A percentile compares a stretch with the other conserved stretches of the same genome.
phyloP scores from a whole-genome alignment of 2,113 vertebrate genomes.

The Nesogale talazaci region DNA sequence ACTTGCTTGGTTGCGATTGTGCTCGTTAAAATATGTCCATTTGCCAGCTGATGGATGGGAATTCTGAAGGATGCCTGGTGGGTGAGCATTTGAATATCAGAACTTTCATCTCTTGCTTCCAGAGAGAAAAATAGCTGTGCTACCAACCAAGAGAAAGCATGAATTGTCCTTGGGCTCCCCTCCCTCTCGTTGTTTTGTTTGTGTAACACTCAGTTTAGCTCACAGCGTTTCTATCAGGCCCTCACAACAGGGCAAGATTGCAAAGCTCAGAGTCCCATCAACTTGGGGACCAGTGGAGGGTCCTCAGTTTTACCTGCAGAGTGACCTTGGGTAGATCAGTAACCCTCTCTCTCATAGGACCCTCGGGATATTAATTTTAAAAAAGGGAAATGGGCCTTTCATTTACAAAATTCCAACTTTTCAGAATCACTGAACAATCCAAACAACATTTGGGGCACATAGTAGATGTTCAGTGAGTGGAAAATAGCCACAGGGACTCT shows the following conservation, averaged over 20 bases:
- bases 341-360: not conserved
- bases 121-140: slow-evolving; percentile 74
- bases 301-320: not conserved
- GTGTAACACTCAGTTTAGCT: slow-evolving; percentile 41
- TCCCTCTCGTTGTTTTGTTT: slow-evolving; percentile 60
- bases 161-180: slow-evolving; percentile 75
- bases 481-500: not conserved
- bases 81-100: slow-evolving; percentile 79
- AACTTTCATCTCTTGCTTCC: slow-evolving; percentile 78
- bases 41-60: slow-evolving; percentile 83
- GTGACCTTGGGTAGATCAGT: slow-evolving; percentile 43
- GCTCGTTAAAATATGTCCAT: slow-evolving; percentile 82
- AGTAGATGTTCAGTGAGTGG: not conserved
- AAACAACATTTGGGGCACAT: not conserved
- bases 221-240: slow-evolving; percentile 39
- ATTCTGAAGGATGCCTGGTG: slow-evolving; percentile 81
- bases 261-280: not conserved
- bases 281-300: not conserved
- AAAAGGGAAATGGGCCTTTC: slow-evolving; percentile 46
- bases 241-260: not conserved
- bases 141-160: slow-evolving; percentile 64
- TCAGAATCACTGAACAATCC: not conserved
- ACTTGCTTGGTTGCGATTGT: slow-evolving; percentile 74
- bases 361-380: slow-evolving; percentile 31
- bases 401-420: not conserved